These are phyloP conservation scores for Magallana gigas DNA, from an alignment of 1,140 invertebrate species.

Conservation along the genomic window DNA sequence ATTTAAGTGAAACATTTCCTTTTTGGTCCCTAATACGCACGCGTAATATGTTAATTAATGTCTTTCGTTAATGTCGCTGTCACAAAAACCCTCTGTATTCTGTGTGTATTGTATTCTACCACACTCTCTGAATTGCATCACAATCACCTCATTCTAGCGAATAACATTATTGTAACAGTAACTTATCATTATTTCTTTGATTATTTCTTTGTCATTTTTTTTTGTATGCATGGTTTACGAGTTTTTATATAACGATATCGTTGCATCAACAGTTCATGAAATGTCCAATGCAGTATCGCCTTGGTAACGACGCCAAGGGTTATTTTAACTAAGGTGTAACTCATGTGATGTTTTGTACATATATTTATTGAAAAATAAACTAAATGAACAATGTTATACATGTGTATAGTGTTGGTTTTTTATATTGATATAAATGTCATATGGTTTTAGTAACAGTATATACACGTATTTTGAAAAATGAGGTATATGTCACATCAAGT, in stretches of 20 bases:
- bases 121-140: constrained; percentile 12
- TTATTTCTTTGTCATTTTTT: background rate
- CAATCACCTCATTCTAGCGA: constrained; percentile 1
- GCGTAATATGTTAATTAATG: constrained; percentile 9
- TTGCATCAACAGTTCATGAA: background rate
- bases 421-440: too few relatives aligned
- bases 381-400: background rate
- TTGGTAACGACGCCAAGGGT: background rate
- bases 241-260: background rate
- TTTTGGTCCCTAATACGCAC: background rate
- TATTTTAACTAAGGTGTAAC: background rate
- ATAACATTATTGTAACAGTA: constrained; percentile 6
- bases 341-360: constrained; percentile 1
- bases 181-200: background rate
- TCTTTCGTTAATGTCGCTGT: background rate
- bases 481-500: too few relatives aligned
- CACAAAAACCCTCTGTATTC: background rate
- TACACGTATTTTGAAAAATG: too few relatives aligned
- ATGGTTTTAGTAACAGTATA: too few relatives aligned
- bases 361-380: constrained; percentile 2
- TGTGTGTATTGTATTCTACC: background rate
- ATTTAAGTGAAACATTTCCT: background rate
- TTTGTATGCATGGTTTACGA: background rate
- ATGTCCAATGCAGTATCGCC: background rate
- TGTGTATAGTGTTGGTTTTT: too few relatives aligned